Percentiles rank a stretch among this genome's conserved stretches.
These are phyloP conservation scores for Exephanes ischioxanthus DNA, from an alignment of 2,888 invertebrate genomes.

Conservation along the genomic window DNA sequence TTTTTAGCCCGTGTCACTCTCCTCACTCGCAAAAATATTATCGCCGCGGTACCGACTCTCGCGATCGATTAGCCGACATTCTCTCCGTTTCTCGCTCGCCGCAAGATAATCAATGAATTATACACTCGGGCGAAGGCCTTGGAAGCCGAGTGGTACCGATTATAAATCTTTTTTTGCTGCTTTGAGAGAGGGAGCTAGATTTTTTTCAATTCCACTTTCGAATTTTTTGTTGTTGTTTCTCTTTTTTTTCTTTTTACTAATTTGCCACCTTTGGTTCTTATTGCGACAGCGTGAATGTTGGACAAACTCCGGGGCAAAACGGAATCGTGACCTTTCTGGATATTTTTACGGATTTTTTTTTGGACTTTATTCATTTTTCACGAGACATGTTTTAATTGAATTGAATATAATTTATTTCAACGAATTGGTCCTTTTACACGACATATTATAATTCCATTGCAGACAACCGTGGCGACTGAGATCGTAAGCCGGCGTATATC, in stretches of 20 bases:
- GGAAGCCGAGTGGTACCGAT: constrained; percentile 18
- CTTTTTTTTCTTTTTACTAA: neutral
- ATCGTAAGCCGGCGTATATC: too few relatives aligned
- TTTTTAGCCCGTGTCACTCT: neutral
- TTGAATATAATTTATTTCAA: too few relatives aligned
- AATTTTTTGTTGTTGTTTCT: neutral
- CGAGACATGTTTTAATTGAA: neutral
- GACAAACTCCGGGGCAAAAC: too few relatives aligned
- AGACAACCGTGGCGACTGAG: too few relatives aligned
- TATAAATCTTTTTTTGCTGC: constrained; percentile 3
- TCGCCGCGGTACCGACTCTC: neutral
- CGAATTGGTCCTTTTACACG: too few relatives aligned
- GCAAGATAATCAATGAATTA: constrained; percentile 19
- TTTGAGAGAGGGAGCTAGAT: neutral
- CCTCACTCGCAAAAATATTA: neutral
- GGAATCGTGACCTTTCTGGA: neutral
- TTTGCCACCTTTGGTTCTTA: neutral
- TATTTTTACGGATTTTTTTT: neutral
- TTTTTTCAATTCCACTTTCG: neutral
- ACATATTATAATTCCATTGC: too few relatives aligned
- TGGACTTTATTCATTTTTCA: neutral
- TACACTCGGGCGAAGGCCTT: constrained; percentile 22
- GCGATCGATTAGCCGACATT: constrained; percentile 15
- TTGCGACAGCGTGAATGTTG: too few relatives aligned
- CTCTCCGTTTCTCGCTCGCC: neutral